phyloP scores from a whole-genome alignment of 2,113 vertebrate genomes.

The Collichthys lucidus region DNA sequence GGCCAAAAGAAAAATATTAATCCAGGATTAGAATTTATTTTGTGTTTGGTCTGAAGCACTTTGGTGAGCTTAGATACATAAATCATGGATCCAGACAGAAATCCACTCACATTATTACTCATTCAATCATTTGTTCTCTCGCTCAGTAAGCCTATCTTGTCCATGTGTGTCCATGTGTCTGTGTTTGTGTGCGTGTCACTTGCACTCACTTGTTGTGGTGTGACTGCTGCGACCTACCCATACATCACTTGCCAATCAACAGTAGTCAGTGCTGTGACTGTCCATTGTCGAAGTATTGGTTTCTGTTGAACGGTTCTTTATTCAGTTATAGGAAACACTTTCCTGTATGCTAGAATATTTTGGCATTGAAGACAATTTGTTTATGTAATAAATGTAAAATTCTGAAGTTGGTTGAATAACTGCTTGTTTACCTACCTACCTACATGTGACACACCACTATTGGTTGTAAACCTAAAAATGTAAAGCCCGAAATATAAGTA shows the following conservation, averaged over 20 bases:
- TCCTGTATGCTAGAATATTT: background rate
- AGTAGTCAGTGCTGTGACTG: background rate
- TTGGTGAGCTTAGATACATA: too few relatives aligned
- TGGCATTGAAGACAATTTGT: background rate
- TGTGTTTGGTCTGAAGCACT: background rate
- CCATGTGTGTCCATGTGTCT: background rate
- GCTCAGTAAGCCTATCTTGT: background rate
- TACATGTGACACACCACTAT: background rate
- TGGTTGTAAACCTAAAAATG: background rate
- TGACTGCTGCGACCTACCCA: background rate
- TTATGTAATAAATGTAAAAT: background rate
- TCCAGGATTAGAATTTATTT: background rate
- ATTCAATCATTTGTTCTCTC: background rate
- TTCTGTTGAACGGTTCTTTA: background rate
- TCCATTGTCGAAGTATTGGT: background rate
- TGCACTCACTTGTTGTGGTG: background rate
- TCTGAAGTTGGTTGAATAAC: background rate
- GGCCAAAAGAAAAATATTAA: background rate
- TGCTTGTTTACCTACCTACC: background rate
- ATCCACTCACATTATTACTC: background rate
- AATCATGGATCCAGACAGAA: background rate
- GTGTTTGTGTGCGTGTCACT: background rate
- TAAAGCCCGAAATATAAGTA: background rate
- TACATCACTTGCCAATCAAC: conserved; percentile 35
- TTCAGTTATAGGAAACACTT: background rate